These are phyloP conservation scores for Lamproptera curius DNA, from an alignment of 2,888 invertebrate genomes.

Conservation along the genomic window DNA sequence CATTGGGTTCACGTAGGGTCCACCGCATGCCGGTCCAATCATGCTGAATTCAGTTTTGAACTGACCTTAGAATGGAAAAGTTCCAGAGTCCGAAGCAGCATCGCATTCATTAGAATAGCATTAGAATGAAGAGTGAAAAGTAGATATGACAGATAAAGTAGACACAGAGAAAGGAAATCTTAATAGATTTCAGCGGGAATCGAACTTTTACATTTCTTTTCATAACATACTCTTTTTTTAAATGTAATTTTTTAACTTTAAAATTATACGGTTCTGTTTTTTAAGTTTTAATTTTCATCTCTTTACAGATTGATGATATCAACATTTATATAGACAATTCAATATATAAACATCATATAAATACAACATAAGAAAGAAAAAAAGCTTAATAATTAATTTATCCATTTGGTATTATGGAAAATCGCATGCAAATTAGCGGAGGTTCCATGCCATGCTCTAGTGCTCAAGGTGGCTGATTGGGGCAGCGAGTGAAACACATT, in stretches of 20 bases:
- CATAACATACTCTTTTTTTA: too few species aligned
- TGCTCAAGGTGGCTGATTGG: conserved; percentile 59
- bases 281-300: too few species aligned
- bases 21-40: conserved; percentile 68
- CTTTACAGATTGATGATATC: too few species aligned
- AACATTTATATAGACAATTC: not conserved
- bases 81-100: conserved; percentile 76
- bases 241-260: too few species aligned
- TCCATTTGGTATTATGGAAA: conserved; percentile 38
- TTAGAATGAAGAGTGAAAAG: conserved; percentile 48
- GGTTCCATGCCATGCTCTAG: conserved; percentile 69
- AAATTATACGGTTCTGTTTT: too few species aligned
- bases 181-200: too few species aligned
- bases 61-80: conserved; percentile 73
- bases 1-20: conserved; percentile 49
- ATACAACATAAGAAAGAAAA: not conserved
- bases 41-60: conserved; percentile 61
- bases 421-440: conserved; percentile 60
- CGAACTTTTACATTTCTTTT: too few species aligned
- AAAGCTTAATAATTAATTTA: conserved; percentile 5
- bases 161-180: conserved; percentile 4
- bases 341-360: not conserved
- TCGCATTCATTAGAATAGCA: conserved; percentile 67
- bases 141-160: conserved; percentile 1
- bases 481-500: conserved; percentile 76